A percentile compares a stretch with the other conserved stretches of the same genome.
Evolutionary conservation across 2,888 invertebrate species (phyloP).

Genomic region (Ametastegia equiseti): DNA sequence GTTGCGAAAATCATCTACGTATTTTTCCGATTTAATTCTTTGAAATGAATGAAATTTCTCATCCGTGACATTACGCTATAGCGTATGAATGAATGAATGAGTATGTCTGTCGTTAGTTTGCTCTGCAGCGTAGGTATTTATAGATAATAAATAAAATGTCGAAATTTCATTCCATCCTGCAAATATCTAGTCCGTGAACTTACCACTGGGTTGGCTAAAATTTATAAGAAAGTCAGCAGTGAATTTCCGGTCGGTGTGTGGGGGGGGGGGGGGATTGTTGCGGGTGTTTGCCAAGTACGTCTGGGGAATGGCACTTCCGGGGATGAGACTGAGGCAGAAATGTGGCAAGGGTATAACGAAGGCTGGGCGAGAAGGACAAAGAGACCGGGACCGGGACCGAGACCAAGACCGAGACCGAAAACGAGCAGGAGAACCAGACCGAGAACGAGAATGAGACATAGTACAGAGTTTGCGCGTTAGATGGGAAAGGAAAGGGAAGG

Average conservation of each 20-base stretch:
- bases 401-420: slow-evolving; percentile 39
- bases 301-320: slow-evolving; percentile 57
- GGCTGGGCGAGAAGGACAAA: neutral
- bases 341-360: neutral
- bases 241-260: slow-evolving; percentile 41
- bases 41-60: too few species aligned
- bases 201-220: neutral
- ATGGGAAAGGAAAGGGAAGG: slow-evolving; percentile 60
- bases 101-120: too few species aligned
- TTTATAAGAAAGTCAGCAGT: slow-evolving; percentile 35
- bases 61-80: too few species aligned
- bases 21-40: too few species aligned
- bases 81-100: too few species aligned
- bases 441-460: slow-evolving; percentile 30
- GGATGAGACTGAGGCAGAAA: slow-evolving; percentile 48
- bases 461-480: slow-evolving; percentile 43
- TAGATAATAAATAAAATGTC: neutral
- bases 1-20: too few species aligned
- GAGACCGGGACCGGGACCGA: slow-evolving; percentile 51
- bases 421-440: slow-evolving; percentile 35
- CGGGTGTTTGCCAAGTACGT: slow-evolving; percentile 41
- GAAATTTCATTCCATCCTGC: neutral
- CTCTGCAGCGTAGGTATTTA: too few species aligned
- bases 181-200: neutral
- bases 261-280: too few species aligned